A percentile compares a stretch with the other conserved stretches of the same genome.
phyloP scores from a whole-genome alignment of 2,113 vertebrate genomes.

The Serinus canaria region DNA sequence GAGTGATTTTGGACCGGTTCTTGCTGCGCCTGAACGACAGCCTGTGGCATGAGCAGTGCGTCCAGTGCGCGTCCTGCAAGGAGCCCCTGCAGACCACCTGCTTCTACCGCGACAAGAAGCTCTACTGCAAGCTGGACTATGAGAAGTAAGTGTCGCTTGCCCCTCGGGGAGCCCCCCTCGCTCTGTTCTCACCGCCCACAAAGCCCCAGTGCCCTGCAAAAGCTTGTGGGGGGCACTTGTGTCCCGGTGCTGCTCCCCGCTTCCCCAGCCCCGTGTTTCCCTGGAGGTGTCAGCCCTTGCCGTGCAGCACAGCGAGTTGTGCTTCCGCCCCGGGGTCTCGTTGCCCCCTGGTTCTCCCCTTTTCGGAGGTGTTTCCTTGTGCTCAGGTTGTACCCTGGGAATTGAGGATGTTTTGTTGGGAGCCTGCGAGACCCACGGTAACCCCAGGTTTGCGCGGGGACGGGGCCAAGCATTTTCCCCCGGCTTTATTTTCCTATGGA shows the following conservation, averaged over 20 bases:
- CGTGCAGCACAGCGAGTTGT: rapidly evolving
- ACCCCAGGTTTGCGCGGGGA: rapidly evolving
- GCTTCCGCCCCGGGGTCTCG: not conserved
- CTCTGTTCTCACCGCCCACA: rapidly evolving
- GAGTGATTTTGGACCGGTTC: constrained; percentile 88
- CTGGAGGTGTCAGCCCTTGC: not conserved
- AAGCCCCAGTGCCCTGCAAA: not conserved
- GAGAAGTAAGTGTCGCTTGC: constrained; percentile 81
- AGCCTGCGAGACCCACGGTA: not conserved
- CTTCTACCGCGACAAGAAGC: constrained; percentile 90
- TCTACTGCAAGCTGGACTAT: constrained; percentile 94
- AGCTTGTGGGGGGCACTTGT: not conserved
- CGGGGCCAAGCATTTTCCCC: rapidly evolving
- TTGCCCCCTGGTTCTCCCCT: not conserved
- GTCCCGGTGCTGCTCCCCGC: rapidly evolving
- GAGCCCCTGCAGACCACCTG: constrained; percentile 88
- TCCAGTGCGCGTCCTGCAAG: constrained; percentile 87
- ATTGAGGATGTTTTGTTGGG: not conserved
- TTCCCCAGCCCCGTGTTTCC: not conserved
- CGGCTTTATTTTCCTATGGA: not conserved
- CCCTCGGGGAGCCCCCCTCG: not conserved
- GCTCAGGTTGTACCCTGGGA: not conserved
- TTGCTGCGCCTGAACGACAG: constrained; percentile 90
- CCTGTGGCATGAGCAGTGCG: constrained; percentile 95
- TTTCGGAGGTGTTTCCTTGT: not conserved